Conservation (phyloP, 64 coral and sea anemone genomes). For the Astreopora myriophthalma region DNA sequence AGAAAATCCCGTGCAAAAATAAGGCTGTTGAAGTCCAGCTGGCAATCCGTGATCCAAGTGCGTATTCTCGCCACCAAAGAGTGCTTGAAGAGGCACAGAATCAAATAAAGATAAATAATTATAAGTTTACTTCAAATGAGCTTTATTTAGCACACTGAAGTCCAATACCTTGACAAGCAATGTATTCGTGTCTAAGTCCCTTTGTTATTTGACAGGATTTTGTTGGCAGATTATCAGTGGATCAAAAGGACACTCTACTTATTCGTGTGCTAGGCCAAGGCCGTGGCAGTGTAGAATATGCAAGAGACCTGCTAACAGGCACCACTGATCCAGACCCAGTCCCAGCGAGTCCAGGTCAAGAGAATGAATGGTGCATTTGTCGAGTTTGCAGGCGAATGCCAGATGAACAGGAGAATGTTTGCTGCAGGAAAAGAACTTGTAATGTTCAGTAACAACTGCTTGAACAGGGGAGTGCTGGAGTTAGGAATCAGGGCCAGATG, state of each 20-base stretch:
- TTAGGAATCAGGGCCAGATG: constrained; percentile 31
- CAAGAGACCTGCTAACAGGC: background rate
- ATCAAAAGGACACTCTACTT: constrained; percentile 10
- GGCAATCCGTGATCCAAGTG: background rate
- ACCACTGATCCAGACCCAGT: background rate
- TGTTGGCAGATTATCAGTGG: background rate
- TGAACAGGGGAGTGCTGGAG: constrained; percentile 9
- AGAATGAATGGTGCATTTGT: too few relatives aligned
- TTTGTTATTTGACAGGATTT: background rate
- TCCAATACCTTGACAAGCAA: too few relatives aligned
- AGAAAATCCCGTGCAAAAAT: constrained; percentile 26
- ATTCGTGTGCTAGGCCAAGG: constrained; percentile 9
- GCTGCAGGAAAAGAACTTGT: background rate
- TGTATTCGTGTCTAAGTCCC: too few relatives aligned
- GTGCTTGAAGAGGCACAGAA: background rate
- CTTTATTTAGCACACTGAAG: too few relatives aligned
- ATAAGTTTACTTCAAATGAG: too few relatives aligned
- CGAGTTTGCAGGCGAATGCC: background rate
- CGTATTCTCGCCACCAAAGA: background rate
- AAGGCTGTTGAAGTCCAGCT: background rate
- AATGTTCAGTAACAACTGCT: constrained; percentile 18
- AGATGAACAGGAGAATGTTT: background rate
- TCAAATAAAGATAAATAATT: background rate
- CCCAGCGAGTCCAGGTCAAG: too few relatives aligned
- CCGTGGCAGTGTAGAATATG: constrained; percentile 24